phyloP scores from a whole-genome alignment of 2,888 invertebrate genomes.

The Mamestra brassicae region DNA sequence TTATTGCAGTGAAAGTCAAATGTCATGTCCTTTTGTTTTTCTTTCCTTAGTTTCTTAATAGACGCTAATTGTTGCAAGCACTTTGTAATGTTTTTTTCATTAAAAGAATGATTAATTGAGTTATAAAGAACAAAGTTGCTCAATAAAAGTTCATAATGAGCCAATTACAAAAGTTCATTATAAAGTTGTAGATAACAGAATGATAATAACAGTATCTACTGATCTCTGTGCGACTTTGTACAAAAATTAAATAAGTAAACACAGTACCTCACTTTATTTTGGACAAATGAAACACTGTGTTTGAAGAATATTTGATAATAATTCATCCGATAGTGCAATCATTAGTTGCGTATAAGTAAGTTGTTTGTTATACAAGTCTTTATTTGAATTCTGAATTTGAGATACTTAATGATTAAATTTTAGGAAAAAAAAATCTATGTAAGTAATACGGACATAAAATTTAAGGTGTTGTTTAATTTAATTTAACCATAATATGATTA shows the following conservation, averaged over 20 bases:
- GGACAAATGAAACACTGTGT: background rate
- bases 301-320: background rate
- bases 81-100: conserved; percentile 29
- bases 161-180: conserved; percentile 38
- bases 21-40: background rate
- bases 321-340: background rate
- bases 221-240: conserved; percentile 28
- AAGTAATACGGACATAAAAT: no score
- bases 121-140: conserved; percentile 21
- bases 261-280: background rate
- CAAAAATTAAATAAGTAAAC: conserved; percentile 10
- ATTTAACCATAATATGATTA: no score
- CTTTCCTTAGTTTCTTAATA: background rate
- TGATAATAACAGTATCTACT: conserved; percentile 14
- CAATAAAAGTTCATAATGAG: conserved; percentile 42
- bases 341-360: background rate
- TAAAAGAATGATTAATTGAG: conserved; percentile 41
- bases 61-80: conserved; percentile 30
- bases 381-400: no score
- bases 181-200: conserved; percentile 37
- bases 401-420: no score
- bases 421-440: no score
- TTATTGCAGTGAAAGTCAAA: background rate
- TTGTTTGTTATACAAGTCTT: no score
- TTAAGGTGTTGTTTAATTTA: no score